Evolutionary conservation across 35 echinoderm and acorn worm species (phyloP).

Genomic region (Hemicentrotus pulcherrimus): DNA sequence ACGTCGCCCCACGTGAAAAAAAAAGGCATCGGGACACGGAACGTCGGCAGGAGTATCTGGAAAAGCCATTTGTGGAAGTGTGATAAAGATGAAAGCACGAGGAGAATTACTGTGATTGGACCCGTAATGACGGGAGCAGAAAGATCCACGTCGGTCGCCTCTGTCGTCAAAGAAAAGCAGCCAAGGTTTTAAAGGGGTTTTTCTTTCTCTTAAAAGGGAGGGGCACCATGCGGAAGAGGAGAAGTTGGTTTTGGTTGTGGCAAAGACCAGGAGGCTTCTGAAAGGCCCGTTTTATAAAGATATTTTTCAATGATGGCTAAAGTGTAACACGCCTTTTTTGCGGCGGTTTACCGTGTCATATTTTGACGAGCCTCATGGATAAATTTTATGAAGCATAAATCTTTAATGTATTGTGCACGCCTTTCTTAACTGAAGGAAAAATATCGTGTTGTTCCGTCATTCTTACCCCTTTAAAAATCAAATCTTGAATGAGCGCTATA

Average conservation of each 20-base stretch:
- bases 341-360: too few species aligned
- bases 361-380: too few species aligned
- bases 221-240: background rate
- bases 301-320: too few species aligned
- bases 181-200: background rate
- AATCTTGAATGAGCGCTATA: too few species aligned
- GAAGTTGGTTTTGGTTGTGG: background rate
- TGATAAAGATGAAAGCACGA: background rate
- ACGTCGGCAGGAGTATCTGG: background rate
- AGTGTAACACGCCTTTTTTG: too few species aligned
- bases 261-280: too few species aligned
- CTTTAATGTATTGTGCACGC: too few species aligned
- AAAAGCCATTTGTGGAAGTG: slow-evolving; percentile 44
- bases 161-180: background rate
- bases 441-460: too few species aligned
- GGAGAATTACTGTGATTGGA: background rate
- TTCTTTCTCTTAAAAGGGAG: background rate
- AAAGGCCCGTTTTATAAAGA: too few species aligned
- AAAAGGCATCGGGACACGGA: background rate
- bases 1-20: background rate
- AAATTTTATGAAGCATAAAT: too few species aligned
- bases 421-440: too few species aligned
- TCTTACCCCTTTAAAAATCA: too few species aligned
- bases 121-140: slow-evolving; percentile 22
- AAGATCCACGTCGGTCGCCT: background rate